Evolutionary conservation across 2,888 invertebrate genomes (phyloP), one percentile per base, ranked within the genome.

Genomic region (Brachycybe producta): DNA sequence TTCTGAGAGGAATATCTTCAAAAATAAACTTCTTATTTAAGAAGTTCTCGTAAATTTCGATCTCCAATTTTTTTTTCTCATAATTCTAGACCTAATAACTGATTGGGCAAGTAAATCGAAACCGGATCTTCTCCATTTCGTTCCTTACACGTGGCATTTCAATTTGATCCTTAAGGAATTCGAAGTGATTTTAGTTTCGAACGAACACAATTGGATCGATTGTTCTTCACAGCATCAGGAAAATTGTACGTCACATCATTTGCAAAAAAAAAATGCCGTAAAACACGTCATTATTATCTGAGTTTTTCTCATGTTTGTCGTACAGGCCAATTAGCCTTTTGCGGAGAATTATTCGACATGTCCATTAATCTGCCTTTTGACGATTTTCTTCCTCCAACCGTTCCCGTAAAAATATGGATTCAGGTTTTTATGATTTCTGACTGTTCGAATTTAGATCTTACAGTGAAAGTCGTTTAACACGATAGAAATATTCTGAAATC

Each of bases 141-240:
- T 97, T 48, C 98, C 98, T 1, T 98, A 94, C 67, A 91, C 91
- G 0, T 95, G 92, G 84, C 83, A 86, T 64, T 84, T 98, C 61
- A 84, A 82, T 54, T 72, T 97, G 54, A 73, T 87, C 7, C 70
- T 94, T 21, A 92, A 95, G 66, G 91, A 95, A 68, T 94, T 95
- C 68, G 94, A 98, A 70, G 74, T 98, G 15, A 77, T 95, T 1
- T 86, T 91, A 36, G 72, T 90, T 15, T 83, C 90, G 62, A 98
- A 97, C 70, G 90, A 97, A 65, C 87, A 87, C 67, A 98, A 98
- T 68, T 98, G 97, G 98, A 84, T 98, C 58, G 97, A 98, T 68
- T 95, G 95, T 61, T 88, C 91, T 49, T 91, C 91, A 24, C 87
- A 90, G 44, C 85, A 88, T 60, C 88, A 88, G 66, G 94, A 94